Conservation (phyloP, 2,113 vertebrate genomes). For the Dipodomys merriami region DNA sequence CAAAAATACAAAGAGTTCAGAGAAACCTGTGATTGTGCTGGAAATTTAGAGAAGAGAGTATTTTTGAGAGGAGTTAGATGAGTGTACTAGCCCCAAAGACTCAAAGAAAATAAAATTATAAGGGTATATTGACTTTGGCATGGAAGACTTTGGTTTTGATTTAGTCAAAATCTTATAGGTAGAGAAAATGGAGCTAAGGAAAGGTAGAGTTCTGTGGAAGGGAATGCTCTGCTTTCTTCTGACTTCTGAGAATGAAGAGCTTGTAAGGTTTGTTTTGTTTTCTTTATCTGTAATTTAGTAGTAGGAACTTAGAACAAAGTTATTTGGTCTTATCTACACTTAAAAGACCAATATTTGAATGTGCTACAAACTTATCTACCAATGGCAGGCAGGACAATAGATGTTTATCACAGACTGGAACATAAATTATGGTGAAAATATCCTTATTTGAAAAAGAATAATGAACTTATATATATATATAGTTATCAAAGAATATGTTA, state of each 20-base stretch:
- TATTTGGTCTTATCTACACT: neutral
- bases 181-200: neutral
- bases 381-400: neutral
- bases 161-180: neutral
- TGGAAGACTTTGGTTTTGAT: slow-evolving; percentile 4
- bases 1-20: neutral
- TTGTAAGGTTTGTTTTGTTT: neutral
- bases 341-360: neutral
- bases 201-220: neutral
- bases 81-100: neutral
- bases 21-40: neutral
- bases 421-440: slow-evolving; percentile 36
- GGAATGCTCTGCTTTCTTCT: neutral
- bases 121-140: neutral
- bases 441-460: neutral
- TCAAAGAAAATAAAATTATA: neutral
- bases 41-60: neutral
- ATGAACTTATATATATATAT: neutral
- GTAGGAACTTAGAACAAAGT: neutral
- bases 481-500: neutral
- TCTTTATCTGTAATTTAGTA: neutral
- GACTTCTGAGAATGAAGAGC: neutral
- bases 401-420: slow-evolving; percentile 3
- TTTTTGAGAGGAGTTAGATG: neutral
- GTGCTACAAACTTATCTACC: neutral